Base-by-base conservation (phyloP, 2,888 invertebrate species). In the Frankliniella intonsa region DNA sequence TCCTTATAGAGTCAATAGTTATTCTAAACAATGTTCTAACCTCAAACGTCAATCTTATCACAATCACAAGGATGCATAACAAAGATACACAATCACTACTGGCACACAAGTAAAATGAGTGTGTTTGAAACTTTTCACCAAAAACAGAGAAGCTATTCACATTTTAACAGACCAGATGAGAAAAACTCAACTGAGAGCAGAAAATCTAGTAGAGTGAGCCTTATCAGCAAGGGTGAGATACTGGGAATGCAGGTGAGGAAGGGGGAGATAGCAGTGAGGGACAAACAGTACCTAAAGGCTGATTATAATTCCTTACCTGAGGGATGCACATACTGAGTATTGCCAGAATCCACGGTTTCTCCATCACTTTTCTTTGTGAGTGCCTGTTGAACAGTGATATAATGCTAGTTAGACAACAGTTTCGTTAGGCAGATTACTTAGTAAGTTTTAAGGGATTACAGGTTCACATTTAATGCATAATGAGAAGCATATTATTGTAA, bases 291-390 rank as follows among this genome's bases (percentile, higher is more conserved):
- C 69, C 69, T 25, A 25, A 38, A 38, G 38, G 38, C 38, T 38
- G 38, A 5, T 38, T 25, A 10, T 62, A 14, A 12, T 62, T 62
- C 9, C 69, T 76, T 25, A 76, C 69, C 69, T 25, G 69, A 25
- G 12, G n/a, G 69, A n/a, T 22, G 22, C 12, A 12, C 25, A 12
- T n/a, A 25, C 25, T 22, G 69, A 25, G 22, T 25, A 5, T 76
- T 9, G 25, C 22, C 22, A 87, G 84, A 88, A 82, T 84, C 82
- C 81, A 84, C 83, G 27, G 83, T 83, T 50, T 84, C 84, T 22
- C 82, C 88, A 83, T 88, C 88, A 80, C 89, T 89, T 85, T 89
- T 89, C 84, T 88, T 87, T 85, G 87, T 89, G 84, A 89, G 86
- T 80, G 89, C 89, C 90, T 90, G 86, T 76, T 86, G 83, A 83